Conservation (phyloP, 2,797 vertebrate genomes). For the Siniperca scherzeri region DNA sequence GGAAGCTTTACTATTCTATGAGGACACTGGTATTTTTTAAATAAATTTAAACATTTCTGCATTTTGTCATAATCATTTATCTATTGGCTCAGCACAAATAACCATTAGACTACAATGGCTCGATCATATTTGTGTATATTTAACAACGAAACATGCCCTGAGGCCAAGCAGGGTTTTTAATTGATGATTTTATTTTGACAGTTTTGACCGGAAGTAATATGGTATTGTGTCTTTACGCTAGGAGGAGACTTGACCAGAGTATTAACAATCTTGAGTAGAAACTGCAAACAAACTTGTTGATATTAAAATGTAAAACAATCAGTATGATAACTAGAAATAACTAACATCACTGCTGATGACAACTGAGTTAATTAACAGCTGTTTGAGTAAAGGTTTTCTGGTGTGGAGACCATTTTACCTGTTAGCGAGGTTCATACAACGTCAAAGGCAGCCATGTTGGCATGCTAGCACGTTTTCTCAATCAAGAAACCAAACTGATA, state of each 20-base stretch:
- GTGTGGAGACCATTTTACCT: background rate
- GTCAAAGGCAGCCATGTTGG: background rate
- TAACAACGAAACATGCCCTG: background rate
- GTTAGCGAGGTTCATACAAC: too few relatives aligned
- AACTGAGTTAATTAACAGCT: background rate
- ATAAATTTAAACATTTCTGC: background rate
- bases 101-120: background rate
- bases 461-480: background rate
- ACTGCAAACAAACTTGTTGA: background rate
- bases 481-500: background rate
- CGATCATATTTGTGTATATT: background rate
- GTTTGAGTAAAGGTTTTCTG: background rate
- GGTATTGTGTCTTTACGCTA: background rate
- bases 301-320: background rate
- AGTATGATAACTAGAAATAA: background rate
- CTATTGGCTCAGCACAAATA: background rate
- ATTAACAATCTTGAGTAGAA: accelerated
- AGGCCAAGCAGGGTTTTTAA: background rate
- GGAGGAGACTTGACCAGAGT: background rate
- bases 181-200: background rate
- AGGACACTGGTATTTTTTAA: too few relatives aligned
- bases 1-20: background rate
- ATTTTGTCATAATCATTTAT: background rate
- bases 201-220: background rate
- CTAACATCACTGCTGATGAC: background rate